Evolutionary conservation across 2,888 invertebrate genomes (phyloP), one percentile per base, ranked within the genome.

Genomic region (Cantharis rufa): DNA sequence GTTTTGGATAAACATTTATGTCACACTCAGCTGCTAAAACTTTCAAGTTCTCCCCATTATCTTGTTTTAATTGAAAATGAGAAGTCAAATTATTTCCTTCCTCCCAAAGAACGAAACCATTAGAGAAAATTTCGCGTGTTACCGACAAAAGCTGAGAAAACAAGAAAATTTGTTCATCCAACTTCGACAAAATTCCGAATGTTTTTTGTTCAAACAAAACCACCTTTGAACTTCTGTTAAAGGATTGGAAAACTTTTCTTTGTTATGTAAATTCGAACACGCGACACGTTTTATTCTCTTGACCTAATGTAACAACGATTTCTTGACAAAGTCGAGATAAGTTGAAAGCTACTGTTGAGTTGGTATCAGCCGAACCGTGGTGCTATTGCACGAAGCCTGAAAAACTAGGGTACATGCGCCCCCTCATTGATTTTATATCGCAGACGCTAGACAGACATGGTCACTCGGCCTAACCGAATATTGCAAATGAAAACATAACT

Each of bases 371-470:
- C n/a, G 28, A 72, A 80, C 85, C 84, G 85, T 85, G 85, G 86
- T 84, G 85, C 32, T 61, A 71, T 72, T 74, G 73, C 61, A 61
- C 28, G 69, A 69, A 74, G 70, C 77, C 74, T 32, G 28, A 16
- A 78, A 66, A 64, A 76, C 81, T 81, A 86, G 82, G 83, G 86
- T 85, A 85, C 88, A 87, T 87, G 88, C 88, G 88, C 87, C 84
- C 85, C 84, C 84, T 80, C 85, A 88, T 88, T 87, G 88, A 88
- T 88, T 87, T 84, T 83, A 80, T 82, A 81, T 82, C 78, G 82
- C 82, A 86, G 86, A 86, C 87, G 84, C 84, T 82, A 83, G 86
- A 85, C 85, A 85, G 86, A 85, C 85, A 84, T 85, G 84, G 86
- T 86, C 85, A 85, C 84, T 83, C 84, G 82, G 84, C 84, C 84